These are phyloP conservation scores for Elachura formosa DNA, from an alignment of 2,113 vertebrate species.

Conservation along the genomic window DNA sequence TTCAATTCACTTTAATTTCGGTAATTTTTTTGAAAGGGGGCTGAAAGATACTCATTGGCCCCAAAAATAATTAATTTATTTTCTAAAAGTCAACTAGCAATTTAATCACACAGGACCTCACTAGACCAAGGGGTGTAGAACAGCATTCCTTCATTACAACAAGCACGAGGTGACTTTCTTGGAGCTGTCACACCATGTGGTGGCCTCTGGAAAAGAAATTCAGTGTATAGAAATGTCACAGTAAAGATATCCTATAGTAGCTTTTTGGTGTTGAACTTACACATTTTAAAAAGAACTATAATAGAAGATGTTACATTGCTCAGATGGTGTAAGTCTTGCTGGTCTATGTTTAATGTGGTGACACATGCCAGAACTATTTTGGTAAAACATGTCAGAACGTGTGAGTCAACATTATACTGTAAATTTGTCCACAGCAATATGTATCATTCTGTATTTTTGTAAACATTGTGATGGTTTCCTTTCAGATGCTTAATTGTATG, in stretches of 20 bases:
- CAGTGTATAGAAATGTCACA: slow-evolving; percentile 28
- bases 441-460: slow-evolving; percentile 69
- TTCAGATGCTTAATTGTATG: slow-evolving; percentile 46
- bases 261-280: slow-evolving; percentile 61
- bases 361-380: slow-evolving; percentile 64
- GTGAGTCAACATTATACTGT: slow-evolving; percentile 60
- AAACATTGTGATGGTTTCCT: slow-evolving; percentile 66
- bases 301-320: slow-evolving; percentile 62
- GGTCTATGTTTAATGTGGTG: slow-evolving; percentile 66
- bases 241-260: slow-evolving; percentile 51
- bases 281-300: slow-evolving; percentile 49
- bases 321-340: slow-evolving; percentile 61
- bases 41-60: not conserved
- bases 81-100: not conserved
- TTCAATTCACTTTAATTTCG: not conserved
- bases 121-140: not conserved
- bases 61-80: not conserved
- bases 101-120: not conserved
- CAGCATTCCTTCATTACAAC: not conserved
- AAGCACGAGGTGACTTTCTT: not conserved
- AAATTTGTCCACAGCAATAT: slow-evolving; percentile 56
- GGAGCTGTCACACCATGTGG: rapidly evolving
- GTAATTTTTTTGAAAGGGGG: not conserved
- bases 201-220: not conserved
- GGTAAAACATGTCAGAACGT: slow-evolving; percentile 68